Conservation (phyloP, 2,797 vertebrate species). For the Macroramphosus scolopax region DNA sequence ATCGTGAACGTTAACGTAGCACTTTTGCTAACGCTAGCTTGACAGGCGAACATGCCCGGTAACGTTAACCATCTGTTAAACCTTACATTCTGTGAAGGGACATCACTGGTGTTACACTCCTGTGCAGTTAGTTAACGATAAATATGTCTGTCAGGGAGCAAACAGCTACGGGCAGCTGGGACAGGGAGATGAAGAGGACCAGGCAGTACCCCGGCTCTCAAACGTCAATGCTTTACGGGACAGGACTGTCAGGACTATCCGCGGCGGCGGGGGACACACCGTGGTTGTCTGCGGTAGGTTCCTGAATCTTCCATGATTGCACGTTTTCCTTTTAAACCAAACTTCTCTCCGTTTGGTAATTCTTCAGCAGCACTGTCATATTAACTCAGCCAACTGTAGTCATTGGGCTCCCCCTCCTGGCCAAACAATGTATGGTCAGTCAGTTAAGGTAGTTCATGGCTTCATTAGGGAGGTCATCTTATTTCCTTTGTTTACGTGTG, state of each 20-base stretch:
- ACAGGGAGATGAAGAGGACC: conserved; percentile 84
- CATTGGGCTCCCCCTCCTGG: conserved; percentile 26
- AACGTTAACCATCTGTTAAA: too few species aligned
- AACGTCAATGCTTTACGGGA: conserved; percentile 53
- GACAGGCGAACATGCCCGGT: too few species aligned
- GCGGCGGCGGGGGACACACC: conserved; percentile 89
- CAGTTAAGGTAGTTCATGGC: too few species aligned
- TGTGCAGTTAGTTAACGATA: not conserved
- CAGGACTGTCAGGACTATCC: conserved; percentile 60
- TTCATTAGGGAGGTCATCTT: too few species aligned
- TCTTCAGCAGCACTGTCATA: not conserved
- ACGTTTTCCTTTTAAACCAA: not conserved
- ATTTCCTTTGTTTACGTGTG: too few species aligned
- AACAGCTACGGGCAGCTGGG: conserved; percentile 94
- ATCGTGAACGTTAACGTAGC: not conserved
- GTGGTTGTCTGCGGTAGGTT: conserved; percentile 81
- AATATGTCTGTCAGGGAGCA: conserved; percentile 79
- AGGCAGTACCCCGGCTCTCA: conserved; percentile 70
- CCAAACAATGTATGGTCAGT: not conserved
- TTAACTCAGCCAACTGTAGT: too few species aligned
- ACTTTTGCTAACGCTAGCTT: conserved; percentile 33
- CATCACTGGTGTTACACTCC: too few species aligned
- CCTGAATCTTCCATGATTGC: not conserved
- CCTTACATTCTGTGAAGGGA: too few species aligned
- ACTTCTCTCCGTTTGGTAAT: not conserved